Conservation (phyloP, 2,888 invertebrate species). For the Lasioglossum morio region DNA sequence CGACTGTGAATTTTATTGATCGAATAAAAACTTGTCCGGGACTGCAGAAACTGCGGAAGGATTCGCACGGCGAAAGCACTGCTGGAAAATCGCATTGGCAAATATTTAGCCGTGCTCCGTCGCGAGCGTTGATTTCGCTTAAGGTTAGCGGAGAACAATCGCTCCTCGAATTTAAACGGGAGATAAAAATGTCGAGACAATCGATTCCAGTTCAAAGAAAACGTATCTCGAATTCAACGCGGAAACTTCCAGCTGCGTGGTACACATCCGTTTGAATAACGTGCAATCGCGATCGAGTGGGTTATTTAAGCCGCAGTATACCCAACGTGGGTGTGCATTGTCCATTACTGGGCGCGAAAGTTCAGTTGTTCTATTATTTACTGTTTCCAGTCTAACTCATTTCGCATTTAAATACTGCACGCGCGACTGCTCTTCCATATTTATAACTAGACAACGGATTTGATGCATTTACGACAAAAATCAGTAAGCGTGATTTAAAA, state of each 20-base stretch:
- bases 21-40: conserved; percentile 7
- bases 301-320: not conserved
- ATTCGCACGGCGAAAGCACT: not conserved
- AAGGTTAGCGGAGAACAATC: not conserved
- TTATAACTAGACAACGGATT: not conserved
- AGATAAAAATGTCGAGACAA: not conserved
- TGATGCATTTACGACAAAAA: no score
- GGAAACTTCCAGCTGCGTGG: not conserved
- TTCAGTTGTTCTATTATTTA: not conserved
- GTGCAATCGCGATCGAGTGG: not conserved
- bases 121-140: not conserved
- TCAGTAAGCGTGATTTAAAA: no score
- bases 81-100: not conserved
- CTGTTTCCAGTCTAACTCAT: not conserved
- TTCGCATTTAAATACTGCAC: not conserved
- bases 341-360: not conserved
- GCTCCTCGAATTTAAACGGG: not conserved
- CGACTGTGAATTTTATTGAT: not conserved
- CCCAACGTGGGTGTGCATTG: not conserved
- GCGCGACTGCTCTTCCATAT: not conserved
- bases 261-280: not conserved
- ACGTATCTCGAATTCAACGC: not conserved
- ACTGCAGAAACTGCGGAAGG: not conserved
- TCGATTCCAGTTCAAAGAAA: not conserved
- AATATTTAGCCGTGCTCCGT: conserved; percentile 18